Evolutionary conservation across 1,140 invertebrate genomes (phyloP).

Genomic region (Pogonomyrmex barbatus): DNA sequence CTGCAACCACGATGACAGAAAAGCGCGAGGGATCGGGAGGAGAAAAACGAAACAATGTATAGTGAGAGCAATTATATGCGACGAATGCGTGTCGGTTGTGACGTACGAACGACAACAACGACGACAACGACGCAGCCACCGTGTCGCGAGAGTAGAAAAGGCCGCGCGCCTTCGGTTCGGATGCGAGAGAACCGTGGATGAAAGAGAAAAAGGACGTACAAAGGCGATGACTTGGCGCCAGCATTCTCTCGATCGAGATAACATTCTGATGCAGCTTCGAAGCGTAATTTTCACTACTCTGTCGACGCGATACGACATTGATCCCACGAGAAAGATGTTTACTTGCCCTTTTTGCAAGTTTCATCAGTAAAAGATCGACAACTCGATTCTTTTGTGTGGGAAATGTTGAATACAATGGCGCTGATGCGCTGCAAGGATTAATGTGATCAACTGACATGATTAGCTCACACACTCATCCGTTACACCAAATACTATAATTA

Average conservation of each 20-base stretch:
- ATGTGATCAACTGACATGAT: neutral
- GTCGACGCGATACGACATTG: conserved; percentile 24
- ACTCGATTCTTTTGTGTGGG: conserved; percentile 23
- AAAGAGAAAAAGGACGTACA: conserved; percentile 65
- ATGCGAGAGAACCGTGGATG: conserved; percentile 2
- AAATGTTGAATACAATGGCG: neutral
- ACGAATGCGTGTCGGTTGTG: conserved; percentile 74
- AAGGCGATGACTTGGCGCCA: conserved; percentile 71
- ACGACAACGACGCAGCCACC: conserved; percentile 8
- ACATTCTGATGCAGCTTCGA: conserved; percentile 58
- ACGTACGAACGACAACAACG: conserved; percentile 58
- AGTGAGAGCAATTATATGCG: conserved; percentile 74
- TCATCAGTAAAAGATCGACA: conserved; percentile 35
- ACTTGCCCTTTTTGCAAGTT: conserved; percentile 24
- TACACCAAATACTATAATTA: neutral
- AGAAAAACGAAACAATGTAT: conserved; percentile 67
- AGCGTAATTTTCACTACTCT: conserved; percentile 37
- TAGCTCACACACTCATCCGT: conserved; percentile 4
- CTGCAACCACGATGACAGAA: conserved; percentile 43
- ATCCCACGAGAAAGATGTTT: conserved; percentile 42
- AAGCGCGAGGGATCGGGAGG: neutral
- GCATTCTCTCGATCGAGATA: conserved; percentile 65
- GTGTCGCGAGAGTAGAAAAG: conserved; percentile 47
- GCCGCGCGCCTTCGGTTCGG: conserved; percentile 14
- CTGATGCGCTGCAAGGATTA: neutral